phyloP scores from a whole-genome alignment of 2,888 invertebrate genomes.

The Protula sp. region DNA sequence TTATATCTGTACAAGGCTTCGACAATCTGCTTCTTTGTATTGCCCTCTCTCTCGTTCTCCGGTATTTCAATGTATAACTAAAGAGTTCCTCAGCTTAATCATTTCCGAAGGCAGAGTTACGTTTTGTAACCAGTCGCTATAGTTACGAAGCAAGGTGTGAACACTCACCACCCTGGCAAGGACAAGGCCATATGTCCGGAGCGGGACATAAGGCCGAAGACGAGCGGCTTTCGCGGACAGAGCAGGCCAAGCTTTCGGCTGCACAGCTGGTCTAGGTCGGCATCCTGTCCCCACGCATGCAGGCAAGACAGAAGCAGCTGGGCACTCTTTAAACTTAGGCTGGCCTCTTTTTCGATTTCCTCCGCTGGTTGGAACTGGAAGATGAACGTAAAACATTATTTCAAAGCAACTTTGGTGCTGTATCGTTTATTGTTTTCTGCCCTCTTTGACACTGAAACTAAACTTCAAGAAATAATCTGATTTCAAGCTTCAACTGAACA shows the following conservation, averaged over 20 bases:
- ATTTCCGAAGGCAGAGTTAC: too few species aligned
- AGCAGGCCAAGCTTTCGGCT: slow-evolving; percentile 80
- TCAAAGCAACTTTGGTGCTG: neutral
- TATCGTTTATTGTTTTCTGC: too few species aligned
- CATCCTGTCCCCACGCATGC: slow-evolving; percentile 96
- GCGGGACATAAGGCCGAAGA: slow-evolving; percentile 88
- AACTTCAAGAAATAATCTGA: too few species aligned
- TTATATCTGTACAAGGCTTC: too few species aligned
- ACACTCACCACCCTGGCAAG: slow-evolving; percentile 71
- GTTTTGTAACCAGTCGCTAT: too few species aligned
- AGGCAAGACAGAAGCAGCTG: slow-evolving; percentile 87
- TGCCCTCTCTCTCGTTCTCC: too few species aligned
- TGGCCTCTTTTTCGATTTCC: slow-evolving; percentile 62
- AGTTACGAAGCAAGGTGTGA: too few species aligned
- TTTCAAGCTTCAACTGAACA: too few species aligned
- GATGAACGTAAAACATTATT: neutral
- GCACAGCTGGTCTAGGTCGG: slow-evolving; percentile 88
- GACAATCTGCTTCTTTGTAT: too few species aligned
- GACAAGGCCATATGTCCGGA: slow-evolving; percentile 84
- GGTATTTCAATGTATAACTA: too few species aligned
- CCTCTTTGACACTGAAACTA: too few species aligned
- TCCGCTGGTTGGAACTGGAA: neutral
- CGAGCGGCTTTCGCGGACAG: slow-evolving; percentile 86
- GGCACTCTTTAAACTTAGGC: slow-evolving; percentile 47
- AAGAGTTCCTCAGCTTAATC: too few species aligned